phyloP scores from a whole-genome alignment of 2,888 invertebrate species.

The Xylophagus ater region DNA sequence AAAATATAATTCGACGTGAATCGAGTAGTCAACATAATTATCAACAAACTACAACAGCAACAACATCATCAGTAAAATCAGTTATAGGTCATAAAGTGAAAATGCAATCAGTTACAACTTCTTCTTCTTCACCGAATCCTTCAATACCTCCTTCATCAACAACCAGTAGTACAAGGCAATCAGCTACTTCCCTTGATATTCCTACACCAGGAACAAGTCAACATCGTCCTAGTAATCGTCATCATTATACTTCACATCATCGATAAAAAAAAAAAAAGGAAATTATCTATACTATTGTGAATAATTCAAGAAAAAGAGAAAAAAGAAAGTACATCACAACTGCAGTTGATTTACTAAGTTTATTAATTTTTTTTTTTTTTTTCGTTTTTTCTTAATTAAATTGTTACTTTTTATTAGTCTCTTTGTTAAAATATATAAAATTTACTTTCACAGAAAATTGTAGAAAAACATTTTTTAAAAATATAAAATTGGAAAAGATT shows the following conservation, averaged over 20 bases:
- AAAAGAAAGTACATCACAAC: constrained; percentile 1
- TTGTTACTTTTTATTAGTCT: background rate
- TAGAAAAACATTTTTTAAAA: too few relatives aligned
- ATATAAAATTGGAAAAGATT: too few relatives aligned
- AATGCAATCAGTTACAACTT: too few relatives aligned
- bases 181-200: constrained; percentile 16
- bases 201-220: constrained; percentile 16
- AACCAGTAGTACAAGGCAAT: constrained; percentile 1
- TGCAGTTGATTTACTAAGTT: constrained; percentile 8
- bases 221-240: constrained; percentile 10
- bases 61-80: constrained; percentile 10
- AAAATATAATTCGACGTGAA: too few relatives aligned
- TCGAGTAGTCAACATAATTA: constrained; percentile 5
- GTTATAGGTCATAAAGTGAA: background rate
- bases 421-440: background rate
- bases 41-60: constrained; percentile 12
- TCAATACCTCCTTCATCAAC: background rate
- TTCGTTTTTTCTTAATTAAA: constrained; percentile 4
- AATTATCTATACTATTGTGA: background rate
- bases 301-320: constrained; percentile 4
- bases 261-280: constrained; percentile 9
- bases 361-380: constrained; percentile 9
- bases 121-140: background rate
- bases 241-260: constrained; percentile 11
- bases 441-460: constrained; percentile 2